Evolutionary conservation across 2,888 invertebrate species (phyloP), one percentile per base, ranked within the genome.

Genomic region (Acleris holmiana): DNA sequence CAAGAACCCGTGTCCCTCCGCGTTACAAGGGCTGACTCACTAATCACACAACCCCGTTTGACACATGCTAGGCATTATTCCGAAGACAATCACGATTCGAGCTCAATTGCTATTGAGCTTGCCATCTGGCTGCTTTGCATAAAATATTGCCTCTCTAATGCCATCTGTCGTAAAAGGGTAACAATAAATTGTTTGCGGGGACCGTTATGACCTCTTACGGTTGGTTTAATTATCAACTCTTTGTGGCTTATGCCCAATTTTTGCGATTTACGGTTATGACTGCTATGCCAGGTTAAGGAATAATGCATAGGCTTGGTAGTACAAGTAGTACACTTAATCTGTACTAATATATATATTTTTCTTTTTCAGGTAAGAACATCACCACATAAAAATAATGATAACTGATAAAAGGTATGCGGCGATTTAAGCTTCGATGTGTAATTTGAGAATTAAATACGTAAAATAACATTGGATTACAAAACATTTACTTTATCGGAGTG

Each of bases 341-440:
- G 17, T 49, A 46, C 4, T 25, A 10, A 23, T 46, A n/a, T 40
- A 15, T 48, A n/a, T n/a, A n/a, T 53, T 69, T 17, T 54, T 54
- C 49, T 61, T 60, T 66, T 67, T 18, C 75, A 76, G 75, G 74
- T 75, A 75, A 75, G 76, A 66, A 61, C 7, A 49, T 13, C 4
- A 23, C 7, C 49, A 7, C 4, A 41, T 10, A 23, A 7, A 44
- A 23, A n/a, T 5, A 3, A 18, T 18, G 3, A 10, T 15, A 40
- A 15, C 40, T 7, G 40, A 19, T 10, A 40, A 19, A 40, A 51
- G 51, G 51, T 51, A 51, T 29, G 25, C 35, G 13, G 8, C 3
- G 13, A 35, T n/a, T n/a, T n/a, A 44, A 17, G 17, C 15, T 41
- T n/a, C 41, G 6, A 13, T n/a, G 0, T 1, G 4, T 1, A 2